Percentiles rank a stretch among this genome's conserved stretches.
phyloP scores from a whole-genome alignment of 2,888 invertebrate genomes.

The Alitta virens region DNA sequence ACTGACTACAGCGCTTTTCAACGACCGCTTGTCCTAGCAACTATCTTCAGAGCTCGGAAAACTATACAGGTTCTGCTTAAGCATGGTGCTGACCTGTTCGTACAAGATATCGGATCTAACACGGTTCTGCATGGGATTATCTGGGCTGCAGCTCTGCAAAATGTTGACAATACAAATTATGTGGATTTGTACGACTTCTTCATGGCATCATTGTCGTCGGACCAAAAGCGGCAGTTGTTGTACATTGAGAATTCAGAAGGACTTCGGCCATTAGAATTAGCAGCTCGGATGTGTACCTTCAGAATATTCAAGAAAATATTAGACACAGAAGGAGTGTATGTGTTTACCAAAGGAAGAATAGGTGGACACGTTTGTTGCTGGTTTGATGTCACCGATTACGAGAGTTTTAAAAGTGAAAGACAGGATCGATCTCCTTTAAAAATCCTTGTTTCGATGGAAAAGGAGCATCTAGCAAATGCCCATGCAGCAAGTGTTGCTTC shows the following conservation, averaged over 20 bases:
- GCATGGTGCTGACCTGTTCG: slow-evolving; percentile 5
- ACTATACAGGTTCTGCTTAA: slow-evolving; percentile 2
- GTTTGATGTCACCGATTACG: slow-evolving; percentile 25
- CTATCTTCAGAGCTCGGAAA: neutral
- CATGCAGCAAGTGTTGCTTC: neutral
- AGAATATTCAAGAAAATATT: slow-evolving; percentile 14
- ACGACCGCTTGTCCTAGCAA: slow-evolving; percentile 12
- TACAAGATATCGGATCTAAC: slow-evolving; percentile 10
- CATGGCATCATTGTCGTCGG: neutral
- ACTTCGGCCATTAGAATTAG: slow-evolving; percentile 16
- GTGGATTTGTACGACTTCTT: slow-evolving; percentile 10
- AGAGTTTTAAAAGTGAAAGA: slow-evolving; percentile 9
- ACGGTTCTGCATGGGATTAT: slow-evolving; percentile 13
- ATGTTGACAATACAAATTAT: neutral
- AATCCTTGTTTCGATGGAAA: slow-evolving; percentile 11
- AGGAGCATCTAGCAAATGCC: slow-evolving; percentile 7
- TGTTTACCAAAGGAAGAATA: slow-evolving; percentile 13
- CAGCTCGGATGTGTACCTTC: slow-evolving; percentile 13
- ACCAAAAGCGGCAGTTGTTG: slow-evolving; percentile 2
- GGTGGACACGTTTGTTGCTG: slow-evolving; percentile 11
- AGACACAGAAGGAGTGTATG: slow-evolving; percentile 17
- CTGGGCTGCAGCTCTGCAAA: slow-evolving; percentile 7
- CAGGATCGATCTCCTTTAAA: slow-evolving; percentile 9
- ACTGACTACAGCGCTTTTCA: slow-evolving; percentile 7
- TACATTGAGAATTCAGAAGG: slow-evolving; percentile 16